Conservation (phyloP, 2,888 invertebrate species). For the Adelphocoris suturalis region DNA sequence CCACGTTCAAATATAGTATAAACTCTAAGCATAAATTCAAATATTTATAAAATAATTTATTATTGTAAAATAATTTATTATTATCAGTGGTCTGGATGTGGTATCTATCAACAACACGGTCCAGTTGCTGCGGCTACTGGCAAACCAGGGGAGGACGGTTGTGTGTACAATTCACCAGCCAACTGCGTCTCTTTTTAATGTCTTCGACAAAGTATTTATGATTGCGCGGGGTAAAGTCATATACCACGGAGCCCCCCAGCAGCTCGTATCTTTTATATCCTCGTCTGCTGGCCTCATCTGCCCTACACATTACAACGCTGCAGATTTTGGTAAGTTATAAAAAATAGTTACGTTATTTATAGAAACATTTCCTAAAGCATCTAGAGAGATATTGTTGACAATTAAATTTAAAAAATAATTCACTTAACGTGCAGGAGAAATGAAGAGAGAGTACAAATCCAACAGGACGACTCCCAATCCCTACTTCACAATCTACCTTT, state of each 20-base stretch:
- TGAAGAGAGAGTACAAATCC: no score
- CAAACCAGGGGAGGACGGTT: conserved; percentile 86
- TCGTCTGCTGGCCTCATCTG: conserved; percentile 84
- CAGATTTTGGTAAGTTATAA: conserved; percentile 82
- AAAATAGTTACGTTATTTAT: background rate
- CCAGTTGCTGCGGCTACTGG: conserved; percentile 84
- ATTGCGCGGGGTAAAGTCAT: conserved; percentile 84
- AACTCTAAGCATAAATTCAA: no score
- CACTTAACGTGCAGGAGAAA: no score
- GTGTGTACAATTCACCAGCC: conserved; percentile 91
- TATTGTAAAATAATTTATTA: no score
- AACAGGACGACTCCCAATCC: no score
- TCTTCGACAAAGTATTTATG: conserved; percentile 87
- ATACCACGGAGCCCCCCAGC: conserved; percentile 84
- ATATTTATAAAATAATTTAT: no score
- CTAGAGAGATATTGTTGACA: no score
- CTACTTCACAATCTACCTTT: no score
- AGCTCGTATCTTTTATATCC: conserved; percentile 85
- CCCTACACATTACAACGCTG: conserved; percentile 89
- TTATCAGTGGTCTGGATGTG: conserved; percentile 84
- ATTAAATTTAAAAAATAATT: no score
- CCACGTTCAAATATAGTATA: no score
- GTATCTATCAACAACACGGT: conserved; percentile 87
- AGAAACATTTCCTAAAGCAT: no score
- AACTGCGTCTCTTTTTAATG: conserved; percentile 86